Evolutionary conservation across 1,140 invertebrate species (phyloP), one percentile per base, ranked within the genome.

Genomic region (Pristionchus pacificus): DNA sequence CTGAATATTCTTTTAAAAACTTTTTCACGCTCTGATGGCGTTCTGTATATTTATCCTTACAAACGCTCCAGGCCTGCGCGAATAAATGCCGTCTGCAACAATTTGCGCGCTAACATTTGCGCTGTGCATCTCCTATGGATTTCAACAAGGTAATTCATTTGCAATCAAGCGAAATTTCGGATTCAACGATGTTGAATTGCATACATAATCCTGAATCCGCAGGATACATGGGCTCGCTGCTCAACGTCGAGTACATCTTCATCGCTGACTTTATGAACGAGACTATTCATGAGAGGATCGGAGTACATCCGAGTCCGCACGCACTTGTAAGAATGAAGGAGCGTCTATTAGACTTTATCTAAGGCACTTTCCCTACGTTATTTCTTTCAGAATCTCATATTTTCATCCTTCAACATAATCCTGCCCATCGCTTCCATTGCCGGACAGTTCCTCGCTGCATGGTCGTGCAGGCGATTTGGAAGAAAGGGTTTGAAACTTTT

Each of bases 361-460:
- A n/a, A n/a, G n/a, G n/a, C n/a, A n/a, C n/a, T n/a, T n/a, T n/a
- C n/a, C n/a, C n/a, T n/a, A n/a, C n/a, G n/a, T n/a, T n/a, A n/a
- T n/a, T n/a, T n/a, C n/a, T n/a, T 75, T 71, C 73, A 75, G 74
- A 74, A 76, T 30, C 29, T 76, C 31, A 60, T 76, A 31, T 76
- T 72, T 72, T 74, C 74, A 31, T 60, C 65, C 27, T 63, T 76
- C 30, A 76, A 76, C 31, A 68, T 76, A 29, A 65, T 28, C 68
- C 75, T 75, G 49, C 74, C 74, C 28, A 59, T 76, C n/a, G 74
- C 74, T 25, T 75, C 74, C 27, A 76, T 76, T 57, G 62, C 75
- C 55, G 74, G 74, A 27, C 74, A 76, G 61, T 75, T 76, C 60
- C 32, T 75, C n/a, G 74, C 74, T 24, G 74, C 67, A 29, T 75